phyloP scores from a whole-genome alignment of 2,113 vertebrate species.

The Hemicordylus capensis region DNA sequence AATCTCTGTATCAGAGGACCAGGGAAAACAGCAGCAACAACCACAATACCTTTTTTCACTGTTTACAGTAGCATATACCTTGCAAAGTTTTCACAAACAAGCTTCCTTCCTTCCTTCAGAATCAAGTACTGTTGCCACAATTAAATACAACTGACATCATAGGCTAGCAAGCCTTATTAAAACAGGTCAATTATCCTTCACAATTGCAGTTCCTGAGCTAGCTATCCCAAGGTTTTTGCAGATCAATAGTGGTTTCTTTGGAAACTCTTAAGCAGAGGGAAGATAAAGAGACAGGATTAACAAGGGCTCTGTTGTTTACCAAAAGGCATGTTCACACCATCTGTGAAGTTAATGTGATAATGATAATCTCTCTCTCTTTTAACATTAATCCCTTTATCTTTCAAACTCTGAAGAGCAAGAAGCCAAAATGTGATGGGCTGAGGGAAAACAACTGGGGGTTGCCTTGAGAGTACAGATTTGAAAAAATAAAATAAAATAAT shows the following conservation, averaged over 20 bases:
- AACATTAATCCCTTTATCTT: conserved; percentile 18
- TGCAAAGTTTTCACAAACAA: background rate
- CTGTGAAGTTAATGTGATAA: conserved; percentile 7
- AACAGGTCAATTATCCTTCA: rapidly evolving
- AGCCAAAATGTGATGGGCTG: background rate
- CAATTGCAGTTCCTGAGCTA: background rate
- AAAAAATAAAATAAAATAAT: background rate
- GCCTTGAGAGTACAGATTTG: background rate
- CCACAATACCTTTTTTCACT: background rate
- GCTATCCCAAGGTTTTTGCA: background rate
- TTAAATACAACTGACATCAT: background rate
- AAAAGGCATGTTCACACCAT: conserved; percentile 21
- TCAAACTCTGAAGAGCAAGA: background rate
- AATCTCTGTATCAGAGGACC: background rate
- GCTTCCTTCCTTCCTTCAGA: background rate
- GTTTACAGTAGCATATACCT: background rate
- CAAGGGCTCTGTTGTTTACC: conserved; percentile 10
- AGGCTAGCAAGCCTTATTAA: conserved; percentile 33
- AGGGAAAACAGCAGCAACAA: background rate
- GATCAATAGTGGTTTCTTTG: conserved; percentile 45
- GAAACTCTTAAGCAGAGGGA: conserved; percentile 34
- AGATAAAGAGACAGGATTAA: conserved; percentile 25
- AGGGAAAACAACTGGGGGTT: background rate
- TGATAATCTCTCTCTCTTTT: conserved; percentile 22
- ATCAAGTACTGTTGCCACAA: conserved; percentile 14